Evolutionary conservation across 2,797 vertebrate species (phyloP), one percentile per base, ranked within the genome.

Genomic region (Aulostomus chinensis): DNA sequence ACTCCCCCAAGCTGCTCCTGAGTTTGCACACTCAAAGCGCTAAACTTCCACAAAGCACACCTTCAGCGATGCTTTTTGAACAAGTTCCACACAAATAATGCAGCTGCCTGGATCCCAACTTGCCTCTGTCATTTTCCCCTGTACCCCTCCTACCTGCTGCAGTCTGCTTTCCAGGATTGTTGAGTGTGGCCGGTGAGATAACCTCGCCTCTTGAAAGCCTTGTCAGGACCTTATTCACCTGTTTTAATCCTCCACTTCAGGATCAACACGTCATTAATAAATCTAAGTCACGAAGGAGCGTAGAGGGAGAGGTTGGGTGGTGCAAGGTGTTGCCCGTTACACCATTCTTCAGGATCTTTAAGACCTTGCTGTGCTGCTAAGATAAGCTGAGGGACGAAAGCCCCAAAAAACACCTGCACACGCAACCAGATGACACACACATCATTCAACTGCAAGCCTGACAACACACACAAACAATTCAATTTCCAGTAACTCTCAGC

Each of bases 311-410:
- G 52, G 22, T n/a, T 16, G 33, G 40, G 41, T 20, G 29, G 21
- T 18, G 32, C 40, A 32, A 36, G 35, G 41, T 46, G 35, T 22
- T 29, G 42, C 35, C 35, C 39, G 16, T 67, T 64, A 54, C 55
- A 56, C 39, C 37, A 18, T 56, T 60, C 32, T 8, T 16, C 17
- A 7, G 50, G 46, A 37, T 56, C 29, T 54, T 33, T 51, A 51
- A 76, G 41, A n/a, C n/a, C n/a, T n/a, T n/a, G 46, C 77, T 75
- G 68, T 49, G 24, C 50, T 5, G 58, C 57, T 13, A n/a, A 71
- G 58, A 84, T 76, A 75, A 79, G 52, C 43, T 25, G 14, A n/a
- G 1, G 6, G 39, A 45, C 22, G 37, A n/a, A 9, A 61, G 28
- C 0, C 18, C 36, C 26, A 21, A 31, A 43, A 37, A 51, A 59